Evolutionary conservation across 2,797 vertebrate species (phyloP).

Genomic region (Paramormyrops hopkinsi): DNA sequence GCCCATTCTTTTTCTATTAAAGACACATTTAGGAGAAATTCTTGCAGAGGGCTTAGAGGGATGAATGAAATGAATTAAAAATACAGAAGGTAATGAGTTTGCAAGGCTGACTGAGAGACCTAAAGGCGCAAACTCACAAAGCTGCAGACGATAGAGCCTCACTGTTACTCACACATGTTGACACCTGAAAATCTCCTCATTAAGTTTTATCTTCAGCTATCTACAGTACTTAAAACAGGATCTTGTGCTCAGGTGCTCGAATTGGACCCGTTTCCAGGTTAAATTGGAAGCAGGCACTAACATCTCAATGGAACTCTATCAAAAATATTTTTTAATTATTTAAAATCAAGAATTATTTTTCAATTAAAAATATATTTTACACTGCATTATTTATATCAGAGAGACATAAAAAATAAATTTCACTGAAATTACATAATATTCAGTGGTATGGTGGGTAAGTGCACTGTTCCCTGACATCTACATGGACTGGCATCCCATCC

Average conservation of each 20-base stretch:
- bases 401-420: neutral
- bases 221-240: neutral
- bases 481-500: neutral
- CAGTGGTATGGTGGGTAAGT: neutral
- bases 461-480: neutral
- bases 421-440: neutral
- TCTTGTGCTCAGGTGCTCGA: neutral
- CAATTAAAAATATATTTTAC: neutral
- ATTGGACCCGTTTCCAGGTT: neutral
- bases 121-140: neutral
- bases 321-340: neutral
- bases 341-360: neutral
- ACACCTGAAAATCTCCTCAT: neutral
- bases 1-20: neutral
- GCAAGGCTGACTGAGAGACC: neutral
- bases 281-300: neutral
- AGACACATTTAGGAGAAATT: neutral
- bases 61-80: neutral
- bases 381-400: neutral
- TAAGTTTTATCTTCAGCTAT: neutral
- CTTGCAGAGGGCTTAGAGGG: neutral
- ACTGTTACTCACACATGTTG: neutral
- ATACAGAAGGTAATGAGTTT: conserved; percentile 2
- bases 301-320: neutral
- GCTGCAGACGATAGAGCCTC: neutral